Conservation (phyloP, 2,113 vertebrate species). For the Apus apus region DNA sequence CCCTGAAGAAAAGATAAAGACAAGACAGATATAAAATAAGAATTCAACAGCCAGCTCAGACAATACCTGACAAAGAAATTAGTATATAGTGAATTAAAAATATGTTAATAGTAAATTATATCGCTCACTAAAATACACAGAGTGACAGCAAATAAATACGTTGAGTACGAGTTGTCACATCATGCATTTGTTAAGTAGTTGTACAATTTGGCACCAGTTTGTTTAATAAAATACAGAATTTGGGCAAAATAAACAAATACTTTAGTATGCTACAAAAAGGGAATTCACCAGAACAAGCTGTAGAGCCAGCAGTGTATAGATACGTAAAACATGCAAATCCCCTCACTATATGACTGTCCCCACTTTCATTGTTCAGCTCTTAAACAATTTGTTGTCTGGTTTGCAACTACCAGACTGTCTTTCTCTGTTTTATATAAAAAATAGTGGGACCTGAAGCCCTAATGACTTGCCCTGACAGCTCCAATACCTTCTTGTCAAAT, state of each 20-base stretch:
- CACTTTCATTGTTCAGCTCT: background rate
- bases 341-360: background rate
- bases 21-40: background rate
- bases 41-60: background rate
- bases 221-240: background rate
- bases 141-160: background rate
- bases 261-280: background rate
- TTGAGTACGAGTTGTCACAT: background rate
- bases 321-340: background rate
- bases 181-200: background rate
- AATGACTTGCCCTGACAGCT: background rate
- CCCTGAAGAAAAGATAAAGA: conserved; percentile 8
- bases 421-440: background rate
- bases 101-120: background rate
- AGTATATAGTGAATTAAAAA: background rate
- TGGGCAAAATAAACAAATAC: background rate
- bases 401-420: background rate
- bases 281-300: background rate
- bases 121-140: background rate
- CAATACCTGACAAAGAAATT: background rate
- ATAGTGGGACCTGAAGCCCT: background rate
- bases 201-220: background rate
- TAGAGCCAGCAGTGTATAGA: background rate
- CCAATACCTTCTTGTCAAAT: background rate
- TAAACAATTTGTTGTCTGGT: background rate